Conservation (phyloP, 2,888 invertebrate species). For the Netelia fuscicornis region DNA sequence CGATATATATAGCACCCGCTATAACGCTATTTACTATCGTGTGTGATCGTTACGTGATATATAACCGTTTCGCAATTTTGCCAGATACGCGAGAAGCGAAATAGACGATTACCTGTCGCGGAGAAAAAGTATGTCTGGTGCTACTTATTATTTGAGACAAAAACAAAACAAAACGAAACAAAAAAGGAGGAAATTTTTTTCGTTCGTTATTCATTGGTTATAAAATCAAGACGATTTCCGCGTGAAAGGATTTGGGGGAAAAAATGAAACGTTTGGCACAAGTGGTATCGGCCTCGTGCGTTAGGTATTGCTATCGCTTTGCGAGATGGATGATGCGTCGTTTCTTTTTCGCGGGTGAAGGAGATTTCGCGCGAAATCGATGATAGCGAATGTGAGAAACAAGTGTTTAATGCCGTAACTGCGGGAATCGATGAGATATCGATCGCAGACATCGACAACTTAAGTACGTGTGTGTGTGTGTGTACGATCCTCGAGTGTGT, state of each 20-base stretch:
- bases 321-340: not conserved
- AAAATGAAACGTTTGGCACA: not conserved
- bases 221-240: not conserved
- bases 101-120: slow-evolving; percentile 24
- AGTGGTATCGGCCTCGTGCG: too few relatives aligned
- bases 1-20: slow-evolving; percentile 16
- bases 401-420: slow-evolving; percentile 34
- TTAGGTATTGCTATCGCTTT: not conserved
- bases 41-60: slow-evolving; percentile 65
- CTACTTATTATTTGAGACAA: not conserved
- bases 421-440: slow-evolving; percentile 70
- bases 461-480: not conserved
- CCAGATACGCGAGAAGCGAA: slow-evolving; percentile 38
- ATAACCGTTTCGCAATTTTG: slow-evolving; percentile 67
- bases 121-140: slow-evolving; percentile 36
- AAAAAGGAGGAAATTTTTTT: not conserved
- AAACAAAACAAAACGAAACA: not conserved
- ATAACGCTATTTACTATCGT: slow-evolving; percentile 45
- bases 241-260: not conserved
- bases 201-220: not conserved
- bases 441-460: slow-evolving; percentile 58
- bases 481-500: slow-evolving; percentile 43
- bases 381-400: slow-evolving; percentile 32
- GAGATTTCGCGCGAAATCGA: slow-evolving; percentile 18
- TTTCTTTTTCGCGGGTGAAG: slow-evolving; percentile 4